These are phyloP conservation scores for Limonius californicus DNA, from an alignment of 1,140 invertebrate species.

Conservation along the genomic window DNA sequence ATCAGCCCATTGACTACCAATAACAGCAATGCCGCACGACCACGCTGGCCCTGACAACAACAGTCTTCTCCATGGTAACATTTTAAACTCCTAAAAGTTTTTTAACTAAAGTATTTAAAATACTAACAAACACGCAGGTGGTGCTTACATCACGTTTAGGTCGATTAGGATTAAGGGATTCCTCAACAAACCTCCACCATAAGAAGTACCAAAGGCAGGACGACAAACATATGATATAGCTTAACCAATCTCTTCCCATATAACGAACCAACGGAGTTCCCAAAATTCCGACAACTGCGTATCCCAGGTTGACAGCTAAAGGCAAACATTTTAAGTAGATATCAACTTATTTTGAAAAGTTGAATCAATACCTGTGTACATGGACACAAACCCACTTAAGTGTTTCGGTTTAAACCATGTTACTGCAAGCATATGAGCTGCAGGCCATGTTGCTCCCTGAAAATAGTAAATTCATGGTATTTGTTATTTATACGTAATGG, in stretches of 20 bases:
- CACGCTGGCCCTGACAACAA: conserved; percentile 56
- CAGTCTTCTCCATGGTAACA: conserved; percentile 55
- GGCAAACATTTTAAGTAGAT: conserved; percentile 10
- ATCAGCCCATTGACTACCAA: conserved; percentile 60
- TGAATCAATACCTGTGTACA: conserved; percentile 50
- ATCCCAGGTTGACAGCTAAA: conserved; percentile 56
- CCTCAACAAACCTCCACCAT: conserved; percentile 65
- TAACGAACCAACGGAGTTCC: conserved; percentile 53
- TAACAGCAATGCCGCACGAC: conserved; percentile 56
- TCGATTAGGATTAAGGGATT: conserved; percentile 48
- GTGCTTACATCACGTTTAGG: conserved; percentile 43
- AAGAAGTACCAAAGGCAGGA: conserved; percentile 64
- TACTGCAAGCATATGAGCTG: conserved; percentile 57
- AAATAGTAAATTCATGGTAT: too few species aligned
- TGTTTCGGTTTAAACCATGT: conserved; percentile 60
- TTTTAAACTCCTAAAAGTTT: conserved; percentile 38
- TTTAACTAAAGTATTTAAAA: background rate
- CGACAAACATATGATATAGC: conserved; percentile 55
- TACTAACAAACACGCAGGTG: background rate
- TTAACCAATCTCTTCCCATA: conserved; percentile 56
- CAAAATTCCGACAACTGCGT: conserved; percentile 54
- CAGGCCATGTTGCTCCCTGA: conserved; percentile 59
- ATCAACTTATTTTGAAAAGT: background rate
- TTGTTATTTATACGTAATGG: too few species aligned
- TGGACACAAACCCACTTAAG: conserved; percentile 55